Conservation (phyloP, 2,113 vertebrate genomes). For the Neodon shergylaensis region DNA sequence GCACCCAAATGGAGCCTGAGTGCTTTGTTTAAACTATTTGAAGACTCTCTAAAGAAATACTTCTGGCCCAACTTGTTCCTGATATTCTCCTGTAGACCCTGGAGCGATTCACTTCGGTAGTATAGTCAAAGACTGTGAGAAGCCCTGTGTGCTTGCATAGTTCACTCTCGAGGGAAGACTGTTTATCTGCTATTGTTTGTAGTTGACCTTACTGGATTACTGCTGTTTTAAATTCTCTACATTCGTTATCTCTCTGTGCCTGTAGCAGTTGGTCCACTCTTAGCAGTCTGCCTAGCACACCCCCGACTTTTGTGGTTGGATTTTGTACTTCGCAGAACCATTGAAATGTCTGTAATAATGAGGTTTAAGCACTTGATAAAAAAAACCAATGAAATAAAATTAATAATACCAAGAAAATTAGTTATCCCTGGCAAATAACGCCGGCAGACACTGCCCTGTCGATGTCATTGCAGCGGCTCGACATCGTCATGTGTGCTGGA, state of each 20-base stretch:
- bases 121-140: not conserved
- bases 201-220: not conserved
- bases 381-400: slow-evolving; percentile 12
- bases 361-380: not conserved
- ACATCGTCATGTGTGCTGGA: not conserved
- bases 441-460: not conserved
- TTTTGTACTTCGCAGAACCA: slow-evolving; percentile 16
- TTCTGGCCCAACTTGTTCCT: not conserved
- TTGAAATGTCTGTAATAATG: not conserved
- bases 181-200: not conserved
- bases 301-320: not conserved
- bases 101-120: not conserved
- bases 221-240: slow-evolving; percentile 12
- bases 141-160: fast-evolving
- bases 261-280: not conserved
- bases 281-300: not conserved
- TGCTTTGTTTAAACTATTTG: not conserved
- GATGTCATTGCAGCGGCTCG: not conserved
- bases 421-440: not conserved
- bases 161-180: not conserved
- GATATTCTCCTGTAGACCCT: not conserved
- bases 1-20: not conserved
- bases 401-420: not conserved
- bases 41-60: not conserved
- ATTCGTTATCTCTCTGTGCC: not conserved